Percentiles rank a stretch among this genome's conserved stretches.
phyloP scores from a whole-genome alignment of 1,140 invertebrate genomes.

The Oreohelix idahoensis region DNA sequence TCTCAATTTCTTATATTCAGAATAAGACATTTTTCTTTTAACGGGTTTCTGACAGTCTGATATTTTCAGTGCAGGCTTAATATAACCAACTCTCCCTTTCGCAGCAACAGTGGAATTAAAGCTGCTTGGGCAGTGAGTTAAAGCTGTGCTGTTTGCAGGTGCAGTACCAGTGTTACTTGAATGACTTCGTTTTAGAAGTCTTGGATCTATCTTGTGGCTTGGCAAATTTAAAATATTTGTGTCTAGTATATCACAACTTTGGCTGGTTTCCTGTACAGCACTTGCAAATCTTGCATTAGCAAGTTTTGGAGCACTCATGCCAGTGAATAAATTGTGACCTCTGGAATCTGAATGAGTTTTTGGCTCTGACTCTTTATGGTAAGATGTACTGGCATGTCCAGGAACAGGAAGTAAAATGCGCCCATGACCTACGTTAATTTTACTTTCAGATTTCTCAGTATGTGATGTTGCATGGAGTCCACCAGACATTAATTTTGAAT shows the following conservation, averaged over 20 bases:
- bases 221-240: neutral
- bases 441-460: neutral
- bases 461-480: neutral
- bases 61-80: neutral
- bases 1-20: neutral
- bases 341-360: neutral
- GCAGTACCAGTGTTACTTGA: neutral
- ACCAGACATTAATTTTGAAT: neutral
- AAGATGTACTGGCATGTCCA: neutral
- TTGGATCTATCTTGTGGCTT: neutral
- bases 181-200: neutral
- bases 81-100: no score
- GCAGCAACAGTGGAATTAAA: neutral
- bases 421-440: neutral
- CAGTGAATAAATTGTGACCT: neutral
- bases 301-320: neutral
- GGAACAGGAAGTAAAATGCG: neutral
- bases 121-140: neutral
- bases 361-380: neutral
- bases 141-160: neutral
- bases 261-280: neutral
- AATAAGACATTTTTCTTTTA: constrained; percentile 6
- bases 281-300: neutral
- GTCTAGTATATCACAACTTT: neutral
- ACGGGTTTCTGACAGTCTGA: neutral